These are phyloP conservation scores for Parus major DNA, from an alignment of 2,113 vertebrate genomes.

Conservation along the genomic window DNA sequence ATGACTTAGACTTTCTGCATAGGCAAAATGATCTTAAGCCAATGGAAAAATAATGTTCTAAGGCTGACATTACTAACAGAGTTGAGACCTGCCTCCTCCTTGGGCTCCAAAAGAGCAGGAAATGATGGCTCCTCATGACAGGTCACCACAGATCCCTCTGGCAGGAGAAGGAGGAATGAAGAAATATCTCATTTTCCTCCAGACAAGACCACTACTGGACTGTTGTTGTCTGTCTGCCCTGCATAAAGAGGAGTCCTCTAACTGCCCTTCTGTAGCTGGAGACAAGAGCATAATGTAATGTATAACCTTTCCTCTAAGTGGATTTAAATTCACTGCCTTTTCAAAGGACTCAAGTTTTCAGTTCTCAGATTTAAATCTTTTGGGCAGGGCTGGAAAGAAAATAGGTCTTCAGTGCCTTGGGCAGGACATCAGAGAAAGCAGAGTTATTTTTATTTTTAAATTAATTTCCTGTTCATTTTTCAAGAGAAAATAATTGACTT, in stretches of 20 bases:
- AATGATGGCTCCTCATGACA: not conserved
- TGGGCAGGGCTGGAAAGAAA: not conserved
- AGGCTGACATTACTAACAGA: not conserved
- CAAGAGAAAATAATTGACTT: not conserved
- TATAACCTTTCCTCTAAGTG: not conserved
- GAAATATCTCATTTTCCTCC: not conserved
- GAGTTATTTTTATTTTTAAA: not conserved
- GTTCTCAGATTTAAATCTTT: not conserved
- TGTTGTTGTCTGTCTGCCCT: not conserved
- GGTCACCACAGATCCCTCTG: not conserved
- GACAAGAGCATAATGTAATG: not conserved
- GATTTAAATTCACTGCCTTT: not conserved
- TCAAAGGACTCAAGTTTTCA: not conserved
- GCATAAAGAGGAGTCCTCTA: not conserved
- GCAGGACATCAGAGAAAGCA: not conserved
- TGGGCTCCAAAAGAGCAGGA: not conserved
- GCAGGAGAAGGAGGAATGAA: not conserved
- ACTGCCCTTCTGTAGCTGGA: not conserved
- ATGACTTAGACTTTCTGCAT: not conserved
- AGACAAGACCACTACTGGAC: accelerated
- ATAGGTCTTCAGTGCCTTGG: not conserved
- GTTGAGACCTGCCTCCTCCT: not conserved
- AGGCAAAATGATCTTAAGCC: not conserved
- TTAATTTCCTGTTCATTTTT: not conserved
- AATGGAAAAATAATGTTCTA: not conserved